These are phyloP conservation scores for Poecilia gillii DNA, from an alignment of 2,797 vertebrate genomes.

Conservation along the genomic window DNA sequence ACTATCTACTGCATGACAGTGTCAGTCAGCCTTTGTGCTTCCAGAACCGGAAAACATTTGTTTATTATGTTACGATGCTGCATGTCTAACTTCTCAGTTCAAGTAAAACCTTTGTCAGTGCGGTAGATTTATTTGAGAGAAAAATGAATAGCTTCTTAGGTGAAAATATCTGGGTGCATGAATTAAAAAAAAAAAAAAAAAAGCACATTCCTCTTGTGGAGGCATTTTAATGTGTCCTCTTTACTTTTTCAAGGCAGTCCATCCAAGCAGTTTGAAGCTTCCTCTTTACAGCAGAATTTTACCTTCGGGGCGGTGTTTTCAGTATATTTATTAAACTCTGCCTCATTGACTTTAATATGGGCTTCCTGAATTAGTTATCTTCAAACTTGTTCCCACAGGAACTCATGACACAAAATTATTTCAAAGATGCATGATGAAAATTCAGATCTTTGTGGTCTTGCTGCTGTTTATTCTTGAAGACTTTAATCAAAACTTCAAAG, in stretches of 20 bases:
- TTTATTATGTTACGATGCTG: conserved; percentile 40
- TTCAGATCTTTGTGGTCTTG: conserved; percentile 52
- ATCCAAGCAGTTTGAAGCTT: conserved; percentile 43
- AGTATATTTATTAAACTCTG: conserved; percentile 70
- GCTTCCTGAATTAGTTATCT: conserved; percentile 79
- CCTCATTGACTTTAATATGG: conserved; percentile 80
- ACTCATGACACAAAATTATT: conserved; percentile 74
- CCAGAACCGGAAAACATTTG: conserved; percentile 38
- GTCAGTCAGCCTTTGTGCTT: conserved; percentile 60
- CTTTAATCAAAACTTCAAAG: conserved; percentile 56
- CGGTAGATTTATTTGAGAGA: not conserved
- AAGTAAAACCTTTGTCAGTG: conserved; percentile 31
- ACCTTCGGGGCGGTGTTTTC: conserved; percentile 75
- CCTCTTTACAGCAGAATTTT: conserved; percentile 46
- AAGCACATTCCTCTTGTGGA: conserved; percentile 13
- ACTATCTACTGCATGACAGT: conserved; percentile 49
- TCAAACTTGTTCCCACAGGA: conserved; percentile 83
- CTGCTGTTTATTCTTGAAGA: conserved; percentile 46
- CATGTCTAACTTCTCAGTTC: conserved; percentile 37
- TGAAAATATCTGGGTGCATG: not conserved
- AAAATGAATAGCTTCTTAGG: not conserved
- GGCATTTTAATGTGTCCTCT: conserved; percentile 11
- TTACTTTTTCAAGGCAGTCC: conserved; percentile 29
- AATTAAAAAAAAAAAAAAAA: not conserved
- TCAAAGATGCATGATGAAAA: conserved; percentile 67